Conservation (phyloP, 2,888 invertebrate genomes). For the Lissonota sp. region DNA sequence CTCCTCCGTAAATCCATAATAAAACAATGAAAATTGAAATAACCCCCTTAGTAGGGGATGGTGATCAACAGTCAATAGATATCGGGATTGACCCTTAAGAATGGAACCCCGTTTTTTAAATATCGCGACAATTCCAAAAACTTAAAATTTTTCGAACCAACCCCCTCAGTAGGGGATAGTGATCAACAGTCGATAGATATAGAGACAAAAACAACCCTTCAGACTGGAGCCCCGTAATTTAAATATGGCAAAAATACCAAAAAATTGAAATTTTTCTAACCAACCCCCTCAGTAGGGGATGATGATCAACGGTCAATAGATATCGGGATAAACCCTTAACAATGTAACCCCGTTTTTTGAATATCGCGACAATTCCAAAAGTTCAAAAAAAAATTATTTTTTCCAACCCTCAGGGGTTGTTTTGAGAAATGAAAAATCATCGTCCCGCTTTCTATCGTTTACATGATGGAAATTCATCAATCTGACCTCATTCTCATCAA, state of each 20-base stretch:
- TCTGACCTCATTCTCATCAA: too few species aligned
- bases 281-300: background rate
- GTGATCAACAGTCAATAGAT: background rate
- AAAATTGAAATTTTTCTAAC: background rate
- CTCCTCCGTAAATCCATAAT: background rate
- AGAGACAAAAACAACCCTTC: too few species aligned
- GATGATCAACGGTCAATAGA: background rate
- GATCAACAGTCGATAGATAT: background rate
- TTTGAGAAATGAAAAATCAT: background rate
- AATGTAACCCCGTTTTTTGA: background rate
- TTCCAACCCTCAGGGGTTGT: background rate
- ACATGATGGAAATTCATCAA: too few species aligned
- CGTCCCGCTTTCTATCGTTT: too few species aligned
- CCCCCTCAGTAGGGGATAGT: background rate
- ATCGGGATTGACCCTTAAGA: background rate
- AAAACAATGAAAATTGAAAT: background rate
- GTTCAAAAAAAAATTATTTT: background rate
- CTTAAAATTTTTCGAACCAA: background rate
- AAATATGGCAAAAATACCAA: too few species aligned
- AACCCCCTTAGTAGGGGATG: background rate
- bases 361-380: background rate
- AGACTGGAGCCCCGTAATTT: too few species aligned
- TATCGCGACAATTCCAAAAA: background rate
- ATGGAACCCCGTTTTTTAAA: background rate
- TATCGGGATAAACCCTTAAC: background rate